Evolutionary conservation across 2,888 invertebrate genomes (phyloP).

Genomic region (Acrocera orbiculus): DNA sequence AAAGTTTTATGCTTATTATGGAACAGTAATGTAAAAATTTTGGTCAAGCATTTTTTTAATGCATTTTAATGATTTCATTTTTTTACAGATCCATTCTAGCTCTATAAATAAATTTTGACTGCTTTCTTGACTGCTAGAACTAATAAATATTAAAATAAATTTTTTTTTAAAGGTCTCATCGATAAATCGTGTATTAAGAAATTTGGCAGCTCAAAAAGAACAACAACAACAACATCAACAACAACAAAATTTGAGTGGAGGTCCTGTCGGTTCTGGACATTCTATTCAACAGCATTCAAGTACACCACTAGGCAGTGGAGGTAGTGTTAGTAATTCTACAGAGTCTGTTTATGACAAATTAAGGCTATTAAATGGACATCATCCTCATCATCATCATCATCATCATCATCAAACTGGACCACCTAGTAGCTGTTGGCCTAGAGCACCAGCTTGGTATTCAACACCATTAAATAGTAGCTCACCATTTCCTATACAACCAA

Average conservation of each 20-base stretch:
- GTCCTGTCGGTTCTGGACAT: slow-evolving; percentile 3
- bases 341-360: slow-evolving; percentile 25
- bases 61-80: no score
- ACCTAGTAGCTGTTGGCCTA: slow-evolving; percentile 19
- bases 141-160: background rate
- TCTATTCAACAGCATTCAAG: slow-evolving; percentile 17
- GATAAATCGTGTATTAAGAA: slow-evolving; percentile 92
- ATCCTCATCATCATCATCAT: slow-evolving; percentile 15
- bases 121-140: no score
- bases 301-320: slow-evolving; percentile 24
- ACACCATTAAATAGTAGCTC: slow-evolving; percentile 19
- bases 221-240: slow-evolving; percentile 19
- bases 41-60: no score
- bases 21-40: no score
- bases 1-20: no score
- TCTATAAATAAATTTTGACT: no score
- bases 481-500: slow-evolving; percentile 15
- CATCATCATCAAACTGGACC: slow-evolving; percentile 13
- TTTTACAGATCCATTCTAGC: no score
- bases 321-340: slow-evolving; percentile 18
- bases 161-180: slow-evolving; percentile 65
- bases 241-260: slow-evolving; percentile 7
- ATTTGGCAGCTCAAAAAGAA: slow-evolving; percentile 87
- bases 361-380: slow-evolving; percentile 20
- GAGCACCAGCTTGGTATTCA: slow-evolving; percentile 25